Evolutionary conservation across 2,888 invertebrate genomes (phyloP).

Genomic region (Plagiodera versicolora): DNA sequence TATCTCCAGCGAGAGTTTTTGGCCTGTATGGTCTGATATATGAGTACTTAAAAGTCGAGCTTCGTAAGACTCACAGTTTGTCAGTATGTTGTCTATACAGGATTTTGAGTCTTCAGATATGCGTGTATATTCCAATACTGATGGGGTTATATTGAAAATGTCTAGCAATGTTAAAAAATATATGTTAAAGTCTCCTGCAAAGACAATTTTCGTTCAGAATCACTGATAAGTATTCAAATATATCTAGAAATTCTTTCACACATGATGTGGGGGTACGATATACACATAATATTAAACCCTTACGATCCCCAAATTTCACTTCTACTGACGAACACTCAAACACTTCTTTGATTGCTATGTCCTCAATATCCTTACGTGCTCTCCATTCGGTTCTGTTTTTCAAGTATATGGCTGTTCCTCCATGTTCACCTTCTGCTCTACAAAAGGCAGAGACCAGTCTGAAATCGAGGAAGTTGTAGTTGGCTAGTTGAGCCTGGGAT

Average conservation of each 20-base stretch:
- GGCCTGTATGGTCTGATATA: no score
- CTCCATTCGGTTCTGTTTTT: slow-evolving; percentile 3
- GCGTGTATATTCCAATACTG: slow-evolving; percentile 2
- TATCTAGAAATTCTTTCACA: neutral
- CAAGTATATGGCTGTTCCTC: slow-evolving; percentile 4
- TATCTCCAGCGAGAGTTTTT: neutral
- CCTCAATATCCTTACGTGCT: slow-evolving; percentile 9
- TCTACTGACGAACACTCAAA: slow-evolving; percentile 3
- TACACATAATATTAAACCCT: neutral
- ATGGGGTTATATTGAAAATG: slow-evolving; percentile 1
- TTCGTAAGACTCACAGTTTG: neutral
- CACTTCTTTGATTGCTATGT: slow-evolving; percentile 6
- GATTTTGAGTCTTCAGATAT: slow-evolving; percentile 2
- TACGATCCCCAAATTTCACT: neutral
- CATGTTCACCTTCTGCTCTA: slow-evolving; percentile 4
- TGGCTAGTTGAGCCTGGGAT: neutral
- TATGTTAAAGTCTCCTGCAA: slow-evolving; percentile 1
- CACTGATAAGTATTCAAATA: neutral
- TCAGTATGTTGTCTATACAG: slow-evolving; percentile 1
- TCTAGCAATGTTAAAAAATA: neutral
- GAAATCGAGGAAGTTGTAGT: slow-evolving; percentile 1
- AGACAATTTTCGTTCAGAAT: neutral
- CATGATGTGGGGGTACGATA: neutral
- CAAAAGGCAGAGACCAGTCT: slow-evolving; percentile 5
- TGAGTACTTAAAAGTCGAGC: neutral